A percentile compares a stretch with the other conserved stretches of the same genome.
phyloP scores from a whole-genome alignment of 1,140 invertebrate species.

The Callitettix versicolor region DNA sequence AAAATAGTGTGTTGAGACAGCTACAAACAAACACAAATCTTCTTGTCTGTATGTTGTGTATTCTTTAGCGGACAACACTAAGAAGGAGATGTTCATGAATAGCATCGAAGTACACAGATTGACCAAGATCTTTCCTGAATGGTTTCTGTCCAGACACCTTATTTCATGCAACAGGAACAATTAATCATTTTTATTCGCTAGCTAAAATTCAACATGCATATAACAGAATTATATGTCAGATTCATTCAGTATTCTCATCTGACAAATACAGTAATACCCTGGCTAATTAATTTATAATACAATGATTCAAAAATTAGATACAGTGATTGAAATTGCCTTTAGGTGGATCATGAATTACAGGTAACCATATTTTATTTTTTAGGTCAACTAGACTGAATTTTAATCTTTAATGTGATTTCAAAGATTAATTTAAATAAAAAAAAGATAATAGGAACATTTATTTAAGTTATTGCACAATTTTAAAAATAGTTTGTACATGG shows the following conservation, averaged over 20 bases:
- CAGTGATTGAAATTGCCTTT: no score
- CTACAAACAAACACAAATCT: constrained; percentile 14
- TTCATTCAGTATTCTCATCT: not conserved
- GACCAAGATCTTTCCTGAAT: constrained; percentile 42
- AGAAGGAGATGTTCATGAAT: constrained; percentile 37
- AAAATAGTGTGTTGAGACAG: constrained; percentile 22
- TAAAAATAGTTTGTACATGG: no score
- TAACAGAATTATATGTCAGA: not conserved
- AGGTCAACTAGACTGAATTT: no score
- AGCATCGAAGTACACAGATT: constrained; percentile 40
- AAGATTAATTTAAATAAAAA: no score
- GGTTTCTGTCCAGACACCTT: constrained; percentile 39
- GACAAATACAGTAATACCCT: no score
- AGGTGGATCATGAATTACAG: no score
- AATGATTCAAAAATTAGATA: no score
- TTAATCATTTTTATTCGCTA: not conserved
- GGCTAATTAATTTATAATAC: no score
- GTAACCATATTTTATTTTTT: no score
- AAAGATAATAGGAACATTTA: no score
- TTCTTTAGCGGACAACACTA: constrained; percentile 32
- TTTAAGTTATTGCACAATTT: no score
- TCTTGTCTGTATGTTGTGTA: constrained; percentile 15
- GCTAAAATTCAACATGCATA: not conserved
- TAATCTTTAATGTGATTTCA: no score
- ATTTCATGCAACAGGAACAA: not conserved